Conservation (phyloP, 1,140 invertebrate species). For the Pararge aegeria region DNA sequence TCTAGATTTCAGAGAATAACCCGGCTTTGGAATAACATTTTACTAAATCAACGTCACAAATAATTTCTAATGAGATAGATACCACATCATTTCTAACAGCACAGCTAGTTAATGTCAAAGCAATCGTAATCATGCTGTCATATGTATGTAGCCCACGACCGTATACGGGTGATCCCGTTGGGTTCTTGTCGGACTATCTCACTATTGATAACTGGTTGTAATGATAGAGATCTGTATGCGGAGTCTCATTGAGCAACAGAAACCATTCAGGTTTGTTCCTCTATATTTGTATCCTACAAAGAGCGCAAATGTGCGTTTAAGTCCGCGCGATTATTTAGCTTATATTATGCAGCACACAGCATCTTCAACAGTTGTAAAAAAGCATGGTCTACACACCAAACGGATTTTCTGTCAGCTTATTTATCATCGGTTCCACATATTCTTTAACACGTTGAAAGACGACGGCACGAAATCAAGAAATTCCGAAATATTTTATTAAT, state of each 20-base stretch:
- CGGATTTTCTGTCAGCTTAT: no score
- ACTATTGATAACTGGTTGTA: slow-evolving; percentile 4
- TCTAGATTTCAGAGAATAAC: not conserved
- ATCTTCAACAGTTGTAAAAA: no score
- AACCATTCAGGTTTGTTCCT: not conserved
- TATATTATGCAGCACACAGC: no score
- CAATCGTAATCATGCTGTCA: not conserved
- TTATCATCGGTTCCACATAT: no score
- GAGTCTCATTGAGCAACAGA: slow-evolving; percentile 15
- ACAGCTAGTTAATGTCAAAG: slow-evolving; percentile 3
- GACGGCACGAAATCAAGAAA: no score
- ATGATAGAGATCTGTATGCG: slow-evolving; percentile 13
- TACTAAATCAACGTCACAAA: not conserved
- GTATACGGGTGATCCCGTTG: slow-evolving; percentile 23
- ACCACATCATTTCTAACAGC: not conserved
- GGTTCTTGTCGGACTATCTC: slow-evolving; percentile 17
- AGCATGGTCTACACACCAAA: no score
- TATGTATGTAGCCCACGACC: slow-evolving; percentile 5
- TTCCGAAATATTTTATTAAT: no score
- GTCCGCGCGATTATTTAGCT: no score
- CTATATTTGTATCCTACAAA: not conserved
- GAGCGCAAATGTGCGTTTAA: no score
- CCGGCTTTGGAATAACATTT: not conserved
- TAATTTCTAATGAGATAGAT: not conserved
- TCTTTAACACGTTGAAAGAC: no score